phyloP scores from a whole-genome alignment of 2,797 vertebrate species.

The Tympanoctomys barrerae region DNA sequence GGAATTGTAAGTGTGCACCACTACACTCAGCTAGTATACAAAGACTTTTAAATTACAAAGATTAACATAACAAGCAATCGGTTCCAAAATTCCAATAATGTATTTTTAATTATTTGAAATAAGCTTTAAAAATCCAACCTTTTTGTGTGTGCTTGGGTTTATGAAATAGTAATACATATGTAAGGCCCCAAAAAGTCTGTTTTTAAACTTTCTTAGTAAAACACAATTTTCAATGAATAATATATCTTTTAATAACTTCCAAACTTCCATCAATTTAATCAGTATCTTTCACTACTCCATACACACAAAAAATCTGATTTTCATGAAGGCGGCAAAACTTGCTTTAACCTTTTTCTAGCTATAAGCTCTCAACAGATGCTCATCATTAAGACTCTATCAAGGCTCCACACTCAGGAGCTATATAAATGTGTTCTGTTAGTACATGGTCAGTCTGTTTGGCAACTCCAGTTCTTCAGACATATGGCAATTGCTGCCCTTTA shows the following conservation, averaged over 20 bases:
- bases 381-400: conserved; percentile 87
- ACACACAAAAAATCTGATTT: conserved; percentile 84
- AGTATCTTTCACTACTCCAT: conserved; percentile 79
- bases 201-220: conserved; percentile 66
- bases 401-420: conserved; percentile 80
- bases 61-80: conserved; percentile 14
- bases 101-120: conserved; percentile 45
- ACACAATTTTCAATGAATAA: conserved; percentile 62
- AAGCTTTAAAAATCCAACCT: conserved; percentile 21
- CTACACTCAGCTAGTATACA: background rate
- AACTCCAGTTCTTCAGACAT: conserved; percentile 89
- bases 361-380: conserved; percentile 90
- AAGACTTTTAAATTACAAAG: conserved; percentile 33
- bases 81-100: background rate
- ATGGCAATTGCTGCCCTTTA: conserved; percentile 90
- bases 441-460: conserved; percentile 88
- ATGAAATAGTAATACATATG: conserved; percentile 56
- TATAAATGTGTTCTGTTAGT: conserved; percentile 91
- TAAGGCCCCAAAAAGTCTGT: conserved; percentile 65
- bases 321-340: conserved; percentile 87
- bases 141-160: background rate
- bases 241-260: conserved; percentile 66
- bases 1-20: background rate
- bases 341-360: conserved; percentile 79
- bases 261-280: conserved; percentile 57